Evolutionary conservation across 2,888 invertebrate species (phyloP).

Genomic region (Monoplex corrugatus): DNA sequence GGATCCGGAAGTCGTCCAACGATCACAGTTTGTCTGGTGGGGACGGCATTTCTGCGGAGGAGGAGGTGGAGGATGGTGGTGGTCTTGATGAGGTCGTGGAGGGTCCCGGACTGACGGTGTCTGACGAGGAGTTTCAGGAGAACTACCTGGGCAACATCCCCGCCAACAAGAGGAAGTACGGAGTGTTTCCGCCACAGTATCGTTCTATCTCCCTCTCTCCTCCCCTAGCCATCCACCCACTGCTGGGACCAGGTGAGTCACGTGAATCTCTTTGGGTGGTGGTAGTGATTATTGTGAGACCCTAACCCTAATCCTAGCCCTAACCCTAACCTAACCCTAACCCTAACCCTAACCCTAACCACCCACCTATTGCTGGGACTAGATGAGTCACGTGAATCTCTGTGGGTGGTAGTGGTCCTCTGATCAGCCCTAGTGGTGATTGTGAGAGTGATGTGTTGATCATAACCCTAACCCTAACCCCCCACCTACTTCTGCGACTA

Average conservation of each 20-base stretch:
- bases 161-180: constrained; percentile 49
- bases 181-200: constrained; percentile 40
- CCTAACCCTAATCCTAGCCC: too few relatives aligned
- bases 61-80: not conserved
- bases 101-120: constrained; percentile 41
- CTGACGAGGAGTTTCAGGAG: constrained; percentile 59
- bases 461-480: too few relatives aligned
- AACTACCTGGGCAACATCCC: constrained; percentile 60
- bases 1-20: not conserved
- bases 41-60: not conserved
- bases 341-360: not conserved
- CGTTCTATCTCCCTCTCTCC: not conserved
- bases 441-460: too few relatives aligned
- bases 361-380: not conserved
- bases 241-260: not conserved
- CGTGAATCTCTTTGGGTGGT: not conserved
- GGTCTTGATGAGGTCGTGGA: not conserved
- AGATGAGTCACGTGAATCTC: not conserved
- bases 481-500: too few relatives aligned
- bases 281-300: not conserved
- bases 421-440: not conserved
- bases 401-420: not conserved
- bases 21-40: not conserved
- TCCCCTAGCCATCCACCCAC: not conserved
- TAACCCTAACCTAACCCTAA: too few relatives aligned